These are phyloP conservation scores for Hucho hucho DNA, from an alignment of 2,113 vertebrate species.

Conservation along the genomic window DNA sequence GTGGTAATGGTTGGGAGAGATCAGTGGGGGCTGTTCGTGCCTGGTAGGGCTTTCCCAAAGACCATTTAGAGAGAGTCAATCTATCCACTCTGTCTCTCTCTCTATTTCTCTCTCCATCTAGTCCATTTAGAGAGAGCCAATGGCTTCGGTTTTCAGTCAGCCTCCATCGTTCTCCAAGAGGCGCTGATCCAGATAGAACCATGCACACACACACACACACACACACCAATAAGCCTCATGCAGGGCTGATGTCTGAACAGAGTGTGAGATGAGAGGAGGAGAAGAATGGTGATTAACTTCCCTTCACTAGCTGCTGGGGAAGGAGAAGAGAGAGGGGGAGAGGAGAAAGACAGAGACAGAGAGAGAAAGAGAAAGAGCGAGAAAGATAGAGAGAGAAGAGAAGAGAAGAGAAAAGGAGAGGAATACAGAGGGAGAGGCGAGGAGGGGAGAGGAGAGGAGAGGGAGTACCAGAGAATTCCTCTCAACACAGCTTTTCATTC, in stretches of 20 bases:
- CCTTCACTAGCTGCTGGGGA: background rate
- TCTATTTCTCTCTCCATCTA: too few relatives aligned
- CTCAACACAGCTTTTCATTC: conserved; percentile 53
- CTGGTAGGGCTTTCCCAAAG: conserved; percentile 42
- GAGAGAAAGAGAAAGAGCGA: background rate
- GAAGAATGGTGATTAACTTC: conserved; percentile 67
- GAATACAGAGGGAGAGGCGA: too few relatives aligned
- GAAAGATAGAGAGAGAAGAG: too few relatives aligned
- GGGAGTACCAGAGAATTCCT: conserved; percentile 47
- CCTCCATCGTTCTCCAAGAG: conserved; percentile 45
- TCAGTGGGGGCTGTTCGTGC: conserved; percentile 39
- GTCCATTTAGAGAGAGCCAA: conserved; percentile 18
- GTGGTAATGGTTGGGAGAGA: conserved; percentile 40
- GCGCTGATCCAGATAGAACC: conserved; percentile 52
- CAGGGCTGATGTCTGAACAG: conserved; percentile 51
- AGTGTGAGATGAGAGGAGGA: conserved; percentile 55
- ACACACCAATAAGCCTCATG: background rate
- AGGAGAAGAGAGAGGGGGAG: conserved; percentile 23
- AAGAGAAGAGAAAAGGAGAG: too few relatives aligned
- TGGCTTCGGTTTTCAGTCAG: conserved; percentile 41
- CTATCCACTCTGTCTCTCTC: too few relatives aligned
- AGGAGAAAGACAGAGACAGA: too few relatives aligned
- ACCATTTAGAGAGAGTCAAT: conserved; percentile 52
- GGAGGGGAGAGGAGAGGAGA: background rate
- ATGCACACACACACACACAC: too few relatives aligned